Evolutionary conservation across 2,113 vertebrate species (phyloP).

Genomic region (Mugil cephalus): DNA sequence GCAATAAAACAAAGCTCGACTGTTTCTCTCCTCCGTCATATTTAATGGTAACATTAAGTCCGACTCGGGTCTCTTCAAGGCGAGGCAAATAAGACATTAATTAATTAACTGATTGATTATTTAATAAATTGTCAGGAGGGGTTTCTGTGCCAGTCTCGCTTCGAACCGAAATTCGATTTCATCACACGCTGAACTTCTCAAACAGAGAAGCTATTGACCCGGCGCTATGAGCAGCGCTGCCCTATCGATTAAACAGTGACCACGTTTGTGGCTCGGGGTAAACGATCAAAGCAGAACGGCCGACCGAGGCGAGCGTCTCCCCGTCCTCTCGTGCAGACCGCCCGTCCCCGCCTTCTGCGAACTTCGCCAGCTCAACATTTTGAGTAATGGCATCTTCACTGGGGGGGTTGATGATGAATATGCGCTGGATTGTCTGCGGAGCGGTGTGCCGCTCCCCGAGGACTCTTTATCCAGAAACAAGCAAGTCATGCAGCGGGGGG

Average conservation of each 20-base stretch:
- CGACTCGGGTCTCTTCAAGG: no score
- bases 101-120: no score
- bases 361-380: constrained; percentile 43
- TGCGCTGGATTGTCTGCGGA: constrained; percentile 18
- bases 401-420: constrained; percentile 48
- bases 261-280: constrained; percentile 32
- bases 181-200: constrained; percentile 45
- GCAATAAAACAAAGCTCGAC: no score
- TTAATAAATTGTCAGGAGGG: background rate
- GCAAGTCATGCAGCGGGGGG: constrained; percentile 28
- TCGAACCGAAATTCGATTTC: constrained; percentile 24
- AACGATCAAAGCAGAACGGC: constrained; percentile 59
- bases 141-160: constrained; percentile 14
- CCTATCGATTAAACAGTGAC: constrained; percentile 47
- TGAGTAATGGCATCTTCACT: constrained; percentile 53
- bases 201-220: constrained; percentile 48
- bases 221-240: constrained; percentile 31
- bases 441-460: constrained; percentile 13
- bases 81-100: no score
- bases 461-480: constrained; percentile 32
- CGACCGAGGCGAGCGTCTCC: constrained; percentile 18
- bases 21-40: no score
- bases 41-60: no score
- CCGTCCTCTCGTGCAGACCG: constrained; percentile 4
- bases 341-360: constrained; percentile 15